Percentiles rank a stretch among this genome's conserved stretches.
Conservation (phyloP, 2,113 vertebrate genomes). For the Neolamprologus modestus region DNA sequence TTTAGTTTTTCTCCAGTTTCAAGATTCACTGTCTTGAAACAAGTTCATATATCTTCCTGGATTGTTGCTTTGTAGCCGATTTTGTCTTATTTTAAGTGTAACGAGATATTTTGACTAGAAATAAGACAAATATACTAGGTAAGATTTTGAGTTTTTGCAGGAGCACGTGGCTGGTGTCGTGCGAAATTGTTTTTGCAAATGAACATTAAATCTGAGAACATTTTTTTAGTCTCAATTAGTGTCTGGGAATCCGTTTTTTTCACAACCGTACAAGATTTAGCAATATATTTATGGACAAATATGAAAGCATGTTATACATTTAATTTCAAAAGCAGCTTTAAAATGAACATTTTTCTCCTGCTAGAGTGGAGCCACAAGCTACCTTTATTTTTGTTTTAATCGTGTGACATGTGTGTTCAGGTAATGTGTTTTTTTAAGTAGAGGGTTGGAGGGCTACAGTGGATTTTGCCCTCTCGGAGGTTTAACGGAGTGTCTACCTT, state of each 20-base stretch:
- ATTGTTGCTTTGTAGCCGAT: neutral
- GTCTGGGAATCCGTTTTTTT: neutral
- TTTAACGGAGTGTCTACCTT: constrained; percentile 26
- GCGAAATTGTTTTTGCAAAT: neutral
- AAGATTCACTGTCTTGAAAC: neutral
- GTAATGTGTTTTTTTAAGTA: neutral
- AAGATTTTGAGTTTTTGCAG: neutral
- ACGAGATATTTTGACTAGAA: neutral
- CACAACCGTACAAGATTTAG: neutral
- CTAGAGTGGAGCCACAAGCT: neutral
- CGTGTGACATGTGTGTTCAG: neutral
- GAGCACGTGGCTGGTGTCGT: neutral
- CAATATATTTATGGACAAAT: neutral
- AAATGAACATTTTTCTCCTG: neutral
- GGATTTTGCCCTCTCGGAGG: constrained; percentile 41
- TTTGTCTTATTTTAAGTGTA: neutral
- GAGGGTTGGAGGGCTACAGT: constrained; percentile 19
- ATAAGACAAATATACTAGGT: neutral
- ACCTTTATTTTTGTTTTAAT: neutral
- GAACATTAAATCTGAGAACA: neutral
- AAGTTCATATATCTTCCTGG: neutral
- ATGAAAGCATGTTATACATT: neutral
- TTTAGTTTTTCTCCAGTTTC: neutral
- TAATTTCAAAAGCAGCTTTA: neutral
- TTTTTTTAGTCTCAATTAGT: neutral